Conservation (phyloP, 2,797 vertebrate genomes). For the Podarcis lilfordi region DNA sequence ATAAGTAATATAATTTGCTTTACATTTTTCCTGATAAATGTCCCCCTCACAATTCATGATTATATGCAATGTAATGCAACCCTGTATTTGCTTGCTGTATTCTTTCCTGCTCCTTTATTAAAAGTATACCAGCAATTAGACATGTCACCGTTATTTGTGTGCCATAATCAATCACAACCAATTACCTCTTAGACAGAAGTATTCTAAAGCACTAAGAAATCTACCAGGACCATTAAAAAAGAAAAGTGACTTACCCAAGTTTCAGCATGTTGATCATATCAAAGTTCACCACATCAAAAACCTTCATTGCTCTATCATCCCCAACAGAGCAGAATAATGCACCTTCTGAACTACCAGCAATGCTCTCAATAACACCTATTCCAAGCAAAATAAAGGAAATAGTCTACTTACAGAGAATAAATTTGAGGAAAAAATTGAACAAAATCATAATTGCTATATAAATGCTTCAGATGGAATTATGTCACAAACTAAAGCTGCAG, state of each 20-base stretch:
- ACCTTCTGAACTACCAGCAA: constrained; percentile 92
- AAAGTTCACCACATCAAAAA: constrained; percentile 98
- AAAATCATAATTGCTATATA: neutral
- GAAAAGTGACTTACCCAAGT: constrained; percentile 85
- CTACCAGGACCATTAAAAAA: neutral
- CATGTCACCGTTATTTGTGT: neutral
- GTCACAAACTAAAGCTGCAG: neutral
- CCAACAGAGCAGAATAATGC: constrained; percentile 94
- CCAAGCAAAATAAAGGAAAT: constrained; percentile 41
- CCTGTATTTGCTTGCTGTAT: neutral
- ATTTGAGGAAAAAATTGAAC: neutral
- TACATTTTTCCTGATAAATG: neutral
- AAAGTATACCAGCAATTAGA: neutral
- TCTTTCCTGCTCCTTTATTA: neutral
- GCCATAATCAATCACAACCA: neutral
- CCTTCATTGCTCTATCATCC: constrained; percentile 99
- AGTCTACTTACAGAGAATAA: neutral
- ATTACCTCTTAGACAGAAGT: neutral
- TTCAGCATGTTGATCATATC: constrained; percentile 99
- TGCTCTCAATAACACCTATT: constrained; percentile 92
- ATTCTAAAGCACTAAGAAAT: neutral
- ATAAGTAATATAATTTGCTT: neutral
- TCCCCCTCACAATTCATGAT: neutral
- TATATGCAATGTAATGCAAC: neutral
- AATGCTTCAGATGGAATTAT: neutral